A percentile compares a stretch with the other conserved stretches of the same genome.
phyloP scores from a whole-genome alignment of 2,113 vertebrate genomes.

The Paramisgurnus dabryanus region DNA sequence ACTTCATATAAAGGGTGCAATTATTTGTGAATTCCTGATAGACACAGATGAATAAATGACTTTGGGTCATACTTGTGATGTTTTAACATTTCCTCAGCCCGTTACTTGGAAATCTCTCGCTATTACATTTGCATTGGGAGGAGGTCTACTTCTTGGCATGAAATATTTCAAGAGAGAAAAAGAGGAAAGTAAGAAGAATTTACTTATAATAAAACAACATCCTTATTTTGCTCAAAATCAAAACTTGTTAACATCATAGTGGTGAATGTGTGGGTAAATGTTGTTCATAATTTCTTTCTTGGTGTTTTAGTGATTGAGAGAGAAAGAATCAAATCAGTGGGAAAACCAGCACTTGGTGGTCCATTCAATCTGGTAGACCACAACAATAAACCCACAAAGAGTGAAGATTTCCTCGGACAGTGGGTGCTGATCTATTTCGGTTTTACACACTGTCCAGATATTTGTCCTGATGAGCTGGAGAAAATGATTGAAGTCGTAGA shows the following conservation, averaged over 20 bases:
- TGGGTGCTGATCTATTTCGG: slow-evolving; percentile 97
- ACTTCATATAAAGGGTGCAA: too few relatives aligned
- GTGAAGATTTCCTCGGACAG: slow-evolving; percentile 85
- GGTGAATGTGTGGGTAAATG: not conserved
- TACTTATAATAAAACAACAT: not conserved
- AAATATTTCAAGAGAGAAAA: slow-evolving; percentile 87
- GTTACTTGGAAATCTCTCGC: slow-evolving; percentile 93
- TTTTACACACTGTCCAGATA: slow-evolving; percentile 96
- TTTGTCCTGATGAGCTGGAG: slow-evolving; percentile 96
- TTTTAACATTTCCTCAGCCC: slow-evolving; percentile 73
- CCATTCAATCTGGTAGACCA: slow-evolving; percentile 89
- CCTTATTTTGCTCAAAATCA: not conserved
- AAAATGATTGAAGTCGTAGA: slow-evolving; percentile 95
- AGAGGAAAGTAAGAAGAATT: slow-evolving; percentile 77
- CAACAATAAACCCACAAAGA: slow-evolving; percentile 77
- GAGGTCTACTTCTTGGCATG: slow-evolving; percentile 83
- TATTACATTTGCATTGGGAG: slow-evolving; percentile 83
- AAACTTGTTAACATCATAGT: not conserved
- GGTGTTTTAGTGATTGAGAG: slow-evolving; percentile 79
- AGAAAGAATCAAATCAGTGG: slow-evolving; percentile 81
- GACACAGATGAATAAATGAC: too few relatives aligned
- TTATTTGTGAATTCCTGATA: not conserved
- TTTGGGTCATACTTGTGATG: not conserved
- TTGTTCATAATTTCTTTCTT: not conserved
- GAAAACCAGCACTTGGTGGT: slow-evolving; percentile 87